These are phyloP conservation scores for Prosapia bicincta DNA, from an alignment of 2,888 invertebrate species.

Conservation along the genomic window DNA sequence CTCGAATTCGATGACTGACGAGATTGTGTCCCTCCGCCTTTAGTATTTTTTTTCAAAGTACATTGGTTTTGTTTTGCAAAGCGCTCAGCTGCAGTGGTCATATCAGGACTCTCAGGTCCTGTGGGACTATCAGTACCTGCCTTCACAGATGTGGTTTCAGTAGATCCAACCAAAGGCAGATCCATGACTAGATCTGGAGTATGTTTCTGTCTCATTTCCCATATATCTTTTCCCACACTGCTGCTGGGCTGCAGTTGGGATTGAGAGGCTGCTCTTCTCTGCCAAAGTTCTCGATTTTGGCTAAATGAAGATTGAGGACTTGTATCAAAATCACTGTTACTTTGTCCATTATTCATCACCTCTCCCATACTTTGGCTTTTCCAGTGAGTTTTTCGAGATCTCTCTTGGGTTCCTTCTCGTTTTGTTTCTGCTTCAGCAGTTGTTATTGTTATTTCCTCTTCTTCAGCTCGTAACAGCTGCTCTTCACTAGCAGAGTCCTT, in stretches of 20 bases:
- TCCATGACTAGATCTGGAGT: conserved; percentile 83
- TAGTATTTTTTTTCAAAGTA: conserved; percentile 68
- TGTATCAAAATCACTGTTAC: conserved; percentile 36
- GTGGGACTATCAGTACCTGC: conserved; percentile 35
- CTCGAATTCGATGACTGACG: conserved; percentile 20
- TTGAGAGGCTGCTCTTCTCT: conserved; percentile 56
- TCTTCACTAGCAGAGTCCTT: conserved; percentile 34
- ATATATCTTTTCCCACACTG: conserved; percentile 41
- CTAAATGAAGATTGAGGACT: conserved; percentile 45
- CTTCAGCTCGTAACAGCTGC: conserved; percentile 30
- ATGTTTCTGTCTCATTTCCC: conserved; percentile 53
- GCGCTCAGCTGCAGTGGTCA: conserved; percentile 70
- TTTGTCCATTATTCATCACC: conserved; percentile 49
- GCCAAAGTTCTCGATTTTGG: conserved; percentile 59
- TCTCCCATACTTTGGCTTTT: conserved; percentile 53
- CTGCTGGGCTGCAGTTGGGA: conserved; percentile 41
- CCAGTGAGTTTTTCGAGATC: conserved; percentile 43
- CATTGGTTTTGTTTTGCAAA: conserved; percentile 77
- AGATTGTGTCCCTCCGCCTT: conserved; percentile 39
- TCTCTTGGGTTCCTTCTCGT: conserved; percentile 14
- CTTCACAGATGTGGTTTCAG: conserved; percentile 21
- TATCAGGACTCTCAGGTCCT: conserved; percentile 57
- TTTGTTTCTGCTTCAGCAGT: conserved; percentile 4
- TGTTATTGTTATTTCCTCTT: conserved; percentile 11
- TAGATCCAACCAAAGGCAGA: conserved; percentile 55